Conservation (phyloP, 2,113 vertebrate genomes). For the Coryphaenoides rupestris region DNA sequence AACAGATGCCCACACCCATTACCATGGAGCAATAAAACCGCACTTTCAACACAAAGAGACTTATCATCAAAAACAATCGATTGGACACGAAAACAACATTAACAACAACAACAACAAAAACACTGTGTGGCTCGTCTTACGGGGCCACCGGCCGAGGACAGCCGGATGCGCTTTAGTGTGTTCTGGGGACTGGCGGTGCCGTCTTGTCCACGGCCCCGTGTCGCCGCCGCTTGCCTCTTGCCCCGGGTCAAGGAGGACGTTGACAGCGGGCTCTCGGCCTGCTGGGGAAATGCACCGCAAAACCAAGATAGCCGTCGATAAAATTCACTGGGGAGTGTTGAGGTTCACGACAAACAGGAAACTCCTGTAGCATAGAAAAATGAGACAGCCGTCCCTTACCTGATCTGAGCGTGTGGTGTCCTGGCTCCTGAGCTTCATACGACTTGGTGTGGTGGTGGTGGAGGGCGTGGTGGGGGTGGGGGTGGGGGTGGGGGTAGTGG, state of each 20-base stretch:
- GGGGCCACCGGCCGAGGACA: conserved; percentile 79
- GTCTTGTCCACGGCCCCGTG: conserved; percentile 75
- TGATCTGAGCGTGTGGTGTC: conserved; percentile 77
- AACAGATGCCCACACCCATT: no score
- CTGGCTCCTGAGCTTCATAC: conserved; percentile 90
- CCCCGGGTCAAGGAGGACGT: conserved; percentile 70
- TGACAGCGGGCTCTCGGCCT: conserved; percentile 73
- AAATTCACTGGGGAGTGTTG: neutral
- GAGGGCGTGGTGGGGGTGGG: no score
- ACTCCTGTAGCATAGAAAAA: no score
- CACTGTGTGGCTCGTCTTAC: conserved; percentile 70
- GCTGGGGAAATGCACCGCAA: neutral
- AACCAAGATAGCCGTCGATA: neutral
- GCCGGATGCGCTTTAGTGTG: conserved; percentile 80
- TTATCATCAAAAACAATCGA: neutral
- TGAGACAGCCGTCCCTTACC: conserved; percentile 56
- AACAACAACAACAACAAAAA: neutral
- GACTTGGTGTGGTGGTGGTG: conserved; percentile 73
- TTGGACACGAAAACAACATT: neutral
- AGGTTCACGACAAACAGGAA: no score
- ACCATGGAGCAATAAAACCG: no score
- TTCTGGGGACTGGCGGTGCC: conserved; percentile 74
- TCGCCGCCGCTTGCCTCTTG: conserved; percentile 83
- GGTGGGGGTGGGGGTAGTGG: conserved; percentile 69
- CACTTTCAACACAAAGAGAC: neutral